These are phyloP conservation scores for Chymomyza costata DNA, from an alignment of 1,140 invertebrate species.

Conservation along the genomic window DNA sequence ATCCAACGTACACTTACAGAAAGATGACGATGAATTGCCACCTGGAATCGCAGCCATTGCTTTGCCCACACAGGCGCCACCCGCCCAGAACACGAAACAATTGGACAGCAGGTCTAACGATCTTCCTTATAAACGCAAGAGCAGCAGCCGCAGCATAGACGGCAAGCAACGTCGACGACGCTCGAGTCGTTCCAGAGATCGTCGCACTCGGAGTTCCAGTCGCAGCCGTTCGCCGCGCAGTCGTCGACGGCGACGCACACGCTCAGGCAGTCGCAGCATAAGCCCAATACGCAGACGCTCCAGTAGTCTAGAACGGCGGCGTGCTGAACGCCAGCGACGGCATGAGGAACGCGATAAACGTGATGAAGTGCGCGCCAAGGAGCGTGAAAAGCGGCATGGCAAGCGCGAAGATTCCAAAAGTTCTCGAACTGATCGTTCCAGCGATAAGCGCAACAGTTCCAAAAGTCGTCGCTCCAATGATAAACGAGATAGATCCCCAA, in stretches of 20 bases:
- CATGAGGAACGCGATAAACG: slow-evolving; percentile 55
- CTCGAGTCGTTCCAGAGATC: slow-evolving; percentile 5
- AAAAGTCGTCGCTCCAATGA: too few species aligned
- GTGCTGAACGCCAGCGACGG: slow-evolving; percentile 49
- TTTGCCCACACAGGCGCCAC: too few species aligned
- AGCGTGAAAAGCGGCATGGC: slow-evolving; percentile 44
- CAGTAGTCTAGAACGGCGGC: slow-evolving; percentile 53
- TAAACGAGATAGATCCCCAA: background rate
- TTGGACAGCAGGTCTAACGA: too few species aligned
- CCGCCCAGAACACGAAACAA: too few species aligned
- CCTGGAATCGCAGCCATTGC: background rate
- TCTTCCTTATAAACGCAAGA: too few species aligned
- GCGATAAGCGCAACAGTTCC: background rate
- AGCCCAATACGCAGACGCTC: slow-evolving; percentile 49
- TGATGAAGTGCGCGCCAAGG: slow-evolving; percentile 44
- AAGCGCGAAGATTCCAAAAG: slow-evolving; percentile 10
- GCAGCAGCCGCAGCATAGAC: background rate
- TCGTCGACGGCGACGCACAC: slow-evolving; percentile 31
- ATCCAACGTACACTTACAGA: too few species aligned
- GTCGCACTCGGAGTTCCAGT: slow-evolving; percentile 12
- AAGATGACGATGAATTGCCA: slow-evolving; percentile 30
- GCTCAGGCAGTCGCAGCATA: slow-evolving; percentile 37
- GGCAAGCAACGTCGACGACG: slow-evolving; percentile 4
- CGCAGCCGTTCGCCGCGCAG: slow-evolving; percentile 37
- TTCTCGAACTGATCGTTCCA: background rate